Evolutionary conservation across 2,888 invertebrate genomes (phyloP).

Genomic region (Odontomyia ornata): DNA sequence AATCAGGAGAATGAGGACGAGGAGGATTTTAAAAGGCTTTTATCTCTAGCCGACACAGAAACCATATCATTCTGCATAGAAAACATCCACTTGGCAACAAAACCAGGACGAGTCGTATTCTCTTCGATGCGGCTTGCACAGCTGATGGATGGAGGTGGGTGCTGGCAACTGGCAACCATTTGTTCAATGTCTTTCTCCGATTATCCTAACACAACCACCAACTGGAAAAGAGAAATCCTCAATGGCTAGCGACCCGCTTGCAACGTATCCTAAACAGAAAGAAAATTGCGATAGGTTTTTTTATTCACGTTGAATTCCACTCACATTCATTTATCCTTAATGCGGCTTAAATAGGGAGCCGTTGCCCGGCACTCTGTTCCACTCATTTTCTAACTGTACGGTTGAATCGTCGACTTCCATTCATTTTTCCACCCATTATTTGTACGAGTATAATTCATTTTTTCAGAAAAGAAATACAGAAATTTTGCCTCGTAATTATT

Average conservation of each 20-base stretch:
- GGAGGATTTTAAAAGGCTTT: conserved; percentile 6
- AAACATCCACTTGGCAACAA: no score
- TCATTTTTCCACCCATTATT: neutral
- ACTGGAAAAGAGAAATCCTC: neutral
- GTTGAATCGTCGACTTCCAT: no score
- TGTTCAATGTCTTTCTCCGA: neutral
- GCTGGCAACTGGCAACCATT: neutral
- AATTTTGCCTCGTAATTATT: conserved; percentile 19
- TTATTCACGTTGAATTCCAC: no score
- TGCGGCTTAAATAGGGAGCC: conserved; percentile 23
- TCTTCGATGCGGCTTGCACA: no score
- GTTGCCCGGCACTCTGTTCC: neutral
- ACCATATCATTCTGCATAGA: neutral
- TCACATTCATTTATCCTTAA: neutral
- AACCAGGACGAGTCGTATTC: no score
- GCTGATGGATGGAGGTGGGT: no score
- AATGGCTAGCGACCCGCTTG: neutral
- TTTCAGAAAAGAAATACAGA: conserved; percentile 7
- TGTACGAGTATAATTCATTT: neutral
- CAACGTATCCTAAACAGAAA: neutral
- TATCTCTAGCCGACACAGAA: conserved; percentile 25
- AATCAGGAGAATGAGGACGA: neutral
- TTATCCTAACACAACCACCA: neutral
- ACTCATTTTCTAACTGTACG: neutral
- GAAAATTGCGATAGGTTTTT: no score